Percentiles rank a stretch among this genome's conserved stretches.
Conservation (phyloP, 2,888 invertebrate species). For the Prosopocoilus inquinatus region DNA sequence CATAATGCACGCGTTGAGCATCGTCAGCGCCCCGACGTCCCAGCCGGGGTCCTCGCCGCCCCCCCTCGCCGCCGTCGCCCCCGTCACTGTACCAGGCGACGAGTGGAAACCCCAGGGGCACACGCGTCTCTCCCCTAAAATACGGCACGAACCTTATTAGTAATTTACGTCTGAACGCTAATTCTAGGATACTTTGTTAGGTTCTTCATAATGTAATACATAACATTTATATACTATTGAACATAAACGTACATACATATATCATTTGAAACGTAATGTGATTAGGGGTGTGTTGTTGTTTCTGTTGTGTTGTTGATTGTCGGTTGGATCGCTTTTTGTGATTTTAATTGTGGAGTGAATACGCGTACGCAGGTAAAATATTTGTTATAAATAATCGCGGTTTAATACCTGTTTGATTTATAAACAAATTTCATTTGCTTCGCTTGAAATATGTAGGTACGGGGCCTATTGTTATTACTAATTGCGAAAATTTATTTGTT, state of each 20-base stretch:
- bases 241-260: constrained; percentile 10
- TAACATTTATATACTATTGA: no score
- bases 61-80: constrained; percentile 46
- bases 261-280: not conserved
- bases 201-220: not conserved
- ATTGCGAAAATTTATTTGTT: no score
- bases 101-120: constrained; percentile 47
- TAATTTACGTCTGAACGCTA: constrained; percentile 5
- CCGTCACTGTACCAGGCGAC: constrained; percentile 39
- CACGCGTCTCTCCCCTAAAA: constrained; percentile 44
- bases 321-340: no score
- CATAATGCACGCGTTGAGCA: constrained; percentile 57
- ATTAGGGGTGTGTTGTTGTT: constrained; percentile 7
- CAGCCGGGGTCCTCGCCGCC: constrained; percentile 44
- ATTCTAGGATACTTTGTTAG: constrained; percentile 1
- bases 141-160: constrained; percentile 46
- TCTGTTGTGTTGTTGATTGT: not conserved
- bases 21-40: constrained; percentile 51
- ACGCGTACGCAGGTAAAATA: no score
- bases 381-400: no score
- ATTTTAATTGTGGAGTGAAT: no score
- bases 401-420: no score
- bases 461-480: no score
- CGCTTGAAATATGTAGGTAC: no score
- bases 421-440: no score